Conservation (phyloP, 2,888 invertebrate species). For the Nomada ferruginata region DNA sequence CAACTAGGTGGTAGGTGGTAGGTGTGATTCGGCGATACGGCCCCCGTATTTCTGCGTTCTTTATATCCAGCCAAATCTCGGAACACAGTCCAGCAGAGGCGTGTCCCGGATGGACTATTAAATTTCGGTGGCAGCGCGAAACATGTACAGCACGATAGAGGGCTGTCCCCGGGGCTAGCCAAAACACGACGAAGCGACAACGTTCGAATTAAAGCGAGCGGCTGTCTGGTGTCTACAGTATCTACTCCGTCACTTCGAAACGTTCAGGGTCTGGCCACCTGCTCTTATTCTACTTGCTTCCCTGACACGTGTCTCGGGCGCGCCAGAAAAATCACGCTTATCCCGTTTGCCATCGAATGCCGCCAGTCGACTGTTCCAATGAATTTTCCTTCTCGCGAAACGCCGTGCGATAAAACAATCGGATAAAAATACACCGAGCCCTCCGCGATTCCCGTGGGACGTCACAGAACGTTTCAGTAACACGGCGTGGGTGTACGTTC, state of each 20-base stretch:
- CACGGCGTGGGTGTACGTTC: conserved; percentile 3
- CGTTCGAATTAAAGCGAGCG: conserved; percentile 53
- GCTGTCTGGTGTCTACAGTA: conserved; percentile 28
- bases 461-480: neutral
- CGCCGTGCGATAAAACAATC: conserved; percentile 2
- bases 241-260: conserved; percentile 24
- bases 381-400: neutral
- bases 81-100: neutral
- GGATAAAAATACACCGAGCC: neutral
- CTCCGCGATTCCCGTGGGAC: neutral
- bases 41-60: conserved; percentile 6
- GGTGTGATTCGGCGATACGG: neutral
- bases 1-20: neutral
- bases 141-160: neutral
- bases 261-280: conserved; percentile 29
- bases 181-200: conserved; percentile 26
- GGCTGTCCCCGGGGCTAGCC: conserved; percentile 15
- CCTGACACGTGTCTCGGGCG: conserved; percentile 36
- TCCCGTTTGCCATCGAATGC: neutral
- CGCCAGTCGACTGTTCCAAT: neutral
- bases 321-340: conserved; percentile 22
- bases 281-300: conserved; percentile 13
- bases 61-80: conserved; percentile 36
- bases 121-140: conserved; percentile 3
- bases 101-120: conserved; percentile 24